Evolutionary conservation across 1,140 invertebrate genomes (phyloP).

Genomic region (Drosophila arizonae): DNA sequence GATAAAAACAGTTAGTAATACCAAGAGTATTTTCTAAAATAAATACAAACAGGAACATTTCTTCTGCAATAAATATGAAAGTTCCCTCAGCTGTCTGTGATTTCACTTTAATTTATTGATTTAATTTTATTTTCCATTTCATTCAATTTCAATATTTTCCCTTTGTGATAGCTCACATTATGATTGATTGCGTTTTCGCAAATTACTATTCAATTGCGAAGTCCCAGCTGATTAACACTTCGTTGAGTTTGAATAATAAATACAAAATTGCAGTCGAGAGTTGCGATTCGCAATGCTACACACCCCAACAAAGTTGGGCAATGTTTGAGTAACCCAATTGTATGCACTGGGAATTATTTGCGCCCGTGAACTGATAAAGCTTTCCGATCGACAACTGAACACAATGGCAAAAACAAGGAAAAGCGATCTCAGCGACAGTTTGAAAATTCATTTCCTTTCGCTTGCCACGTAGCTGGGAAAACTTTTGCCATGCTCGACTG

Average conservation of each 20-base stretch:
- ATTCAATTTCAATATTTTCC: background rate
- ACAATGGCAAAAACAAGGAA: background rate
- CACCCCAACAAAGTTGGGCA: conserved; percentile 29
- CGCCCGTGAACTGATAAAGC: background rate
- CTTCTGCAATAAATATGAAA: too few species aligned
- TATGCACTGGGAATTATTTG: conserved; percentile 2
- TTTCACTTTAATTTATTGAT: background rate
- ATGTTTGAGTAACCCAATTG: conserved; percentile 67
- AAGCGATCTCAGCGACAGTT: background rate
- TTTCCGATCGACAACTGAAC: background rate
- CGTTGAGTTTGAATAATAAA: background rate
- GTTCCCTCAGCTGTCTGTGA: too few species aligned
- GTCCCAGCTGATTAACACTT: conserved; percentile 9
- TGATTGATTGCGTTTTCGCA: conserved; percentile 11
- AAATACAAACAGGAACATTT: too few species aligned
- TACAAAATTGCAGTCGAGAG: background rate
- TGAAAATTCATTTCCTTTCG: background rate
- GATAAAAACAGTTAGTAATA: too few species aligned
- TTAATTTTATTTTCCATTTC: background rate
- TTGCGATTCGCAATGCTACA: conserved; percentile 5
- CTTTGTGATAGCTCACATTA: too few species aligned
- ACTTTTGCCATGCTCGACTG: conserved; percentile 38
- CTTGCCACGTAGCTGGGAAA: conserved; percentile 25
- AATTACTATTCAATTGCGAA: conserved; percentile 4
- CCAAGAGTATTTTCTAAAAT: too few species aligned